phyloP scores from a whole-genome alignment of 2,888 invertebrate genomes.

The Lasioglossum malachurum region DNA sequence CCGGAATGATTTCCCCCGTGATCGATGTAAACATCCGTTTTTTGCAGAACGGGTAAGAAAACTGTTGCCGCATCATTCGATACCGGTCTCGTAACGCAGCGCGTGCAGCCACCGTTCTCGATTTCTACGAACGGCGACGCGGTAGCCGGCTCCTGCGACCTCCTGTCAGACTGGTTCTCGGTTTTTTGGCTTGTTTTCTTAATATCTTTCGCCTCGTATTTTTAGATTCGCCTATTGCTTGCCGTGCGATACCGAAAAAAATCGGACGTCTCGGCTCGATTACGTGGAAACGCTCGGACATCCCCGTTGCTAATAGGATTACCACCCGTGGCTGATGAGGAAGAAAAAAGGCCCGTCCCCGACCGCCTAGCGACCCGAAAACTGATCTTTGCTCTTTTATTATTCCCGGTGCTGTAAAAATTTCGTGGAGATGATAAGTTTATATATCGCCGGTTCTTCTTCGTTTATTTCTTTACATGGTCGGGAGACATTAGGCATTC shows the following conservation, averaged over 20 bases:
- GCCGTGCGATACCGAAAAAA: background rate
- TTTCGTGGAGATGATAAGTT: constrained; percentile 20
- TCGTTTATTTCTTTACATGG: constrained; percentile 14
- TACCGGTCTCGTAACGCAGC: constrained; percentile 26
- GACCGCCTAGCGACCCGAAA: background rate
- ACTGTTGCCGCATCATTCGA: constrained; percentile 14
- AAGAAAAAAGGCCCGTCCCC: background rate
- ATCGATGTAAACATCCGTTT: constrained; percentile 2
- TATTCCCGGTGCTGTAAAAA: background rate
- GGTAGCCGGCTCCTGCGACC: background rate
- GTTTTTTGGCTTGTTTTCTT: constrained; percentile 39
- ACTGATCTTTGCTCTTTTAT: background rate
- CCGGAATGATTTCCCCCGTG: too few relatives aligned
- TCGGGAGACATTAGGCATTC: background rate
- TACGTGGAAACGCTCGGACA: constrained; percentile 23
- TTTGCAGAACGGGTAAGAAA: background rate
- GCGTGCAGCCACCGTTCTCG: constrained; percentile 38
- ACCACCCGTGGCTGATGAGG: constrained; percentile 20
- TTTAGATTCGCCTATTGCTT: constrained; percentile 35
- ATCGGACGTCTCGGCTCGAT: constrained; percentile 16
- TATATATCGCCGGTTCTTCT: constrained; percentile 1
- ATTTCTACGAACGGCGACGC: constrained; percentile 50
- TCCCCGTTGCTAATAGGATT: constrained; percentile 37
- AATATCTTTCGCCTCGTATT: constrained; percentile 42
- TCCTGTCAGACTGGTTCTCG: constrained; percentile 61